Conservation (phyloP, 1,140 invertebrate genomes). For the Drosophila trapezifrons region DNA sequence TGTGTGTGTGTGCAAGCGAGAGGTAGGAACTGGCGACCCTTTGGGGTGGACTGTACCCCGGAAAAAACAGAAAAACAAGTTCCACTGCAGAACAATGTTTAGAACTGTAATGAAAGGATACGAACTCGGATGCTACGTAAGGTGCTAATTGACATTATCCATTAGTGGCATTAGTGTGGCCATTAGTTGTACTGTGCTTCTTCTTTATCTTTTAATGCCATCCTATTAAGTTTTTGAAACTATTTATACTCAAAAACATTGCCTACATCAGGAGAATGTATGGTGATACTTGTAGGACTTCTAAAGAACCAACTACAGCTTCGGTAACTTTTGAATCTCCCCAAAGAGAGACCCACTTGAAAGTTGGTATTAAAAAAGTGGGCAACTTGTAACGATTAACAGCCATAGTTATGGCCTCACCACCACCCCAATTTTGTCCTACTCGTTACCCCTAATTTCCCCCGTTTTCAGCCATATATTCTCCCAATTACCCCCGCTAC, state of each 20-base stretch:
- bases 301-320: too few relatives aligned
- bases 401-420: slow-evolving; percentile 36
- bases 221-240: background rate
- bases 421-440: background rate
- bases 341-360: background rate
- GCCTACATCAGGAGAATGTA: background rate
- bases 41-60: slow-evolving; percentile 36
- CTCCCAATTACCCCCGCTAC: slow-evolving; percentile 1
- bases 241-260: background rate
- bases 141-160: background rate
- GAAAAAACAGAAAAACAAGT: background rate
- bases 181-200: too few relatives aligned
- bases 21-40: background rate
- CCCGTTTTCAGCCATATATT: background rate
- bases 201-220: too few relatives aligned
- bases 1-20: background rate
- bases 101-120: background rate
- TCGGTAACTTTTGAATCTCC: too few relatives aligned
- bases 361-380: background rate
- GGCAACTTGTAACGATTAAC: slow-evolving; percentile 33
- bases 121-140: background rate
- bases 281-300: background rate
- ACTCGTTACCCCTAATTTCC: background rate
- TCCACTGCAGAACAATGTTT: background rate
- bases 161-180: background rate